These are phyloP conservation scores for Sporophila hypoxantha DNA, from an alignment of 2,113 vertebrate species.

Conservation along the genomic window DNA sequence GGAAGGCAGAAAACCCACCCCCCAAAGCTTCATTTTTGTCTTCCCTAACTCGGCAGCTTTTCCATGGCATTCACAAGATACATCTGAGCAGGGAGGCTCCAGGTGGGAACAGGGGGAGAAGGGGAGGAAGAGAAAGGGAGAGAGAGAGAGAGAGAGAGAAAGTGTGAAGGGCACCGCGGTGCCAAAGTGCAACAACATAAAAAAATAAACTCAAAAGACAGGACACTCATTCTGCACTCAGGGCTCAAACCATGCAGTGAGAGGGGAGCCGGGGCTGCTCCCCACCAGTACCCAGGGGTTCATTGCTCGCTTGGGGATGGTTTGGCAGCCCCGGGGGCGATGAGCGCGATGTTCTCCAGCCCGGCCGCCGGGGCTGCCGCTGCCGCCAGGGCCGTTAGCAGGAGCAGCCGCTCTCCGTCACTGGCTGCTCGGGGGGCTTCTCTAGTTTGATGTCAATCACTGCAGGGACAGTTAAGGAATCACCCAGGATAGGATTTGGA, in stretches of 20 bases:
- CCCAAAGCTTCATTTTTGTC: not conserved
- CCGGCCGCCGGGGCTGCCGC: conserved; percentile 71
- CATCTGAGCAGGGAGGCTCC: conserved; percentile 39
- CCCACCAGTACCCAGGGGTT: conserved; percentile 64
- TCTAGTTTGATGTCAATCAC: conserved; percentile 91
- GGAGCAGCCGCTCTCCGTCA: conserved; percentile 86
- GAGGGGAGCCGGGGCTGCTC: conserved; percentile 60
- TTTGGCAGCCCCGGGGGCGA: conserved; percentile 75
- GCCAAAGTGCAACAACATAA: conserved; percentile 80
- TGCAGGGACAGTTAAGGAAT: conserved; percentile 74
- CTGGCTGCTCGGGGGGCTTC: conserved; percentile 84
- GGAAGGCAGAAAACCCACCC: not conserved
- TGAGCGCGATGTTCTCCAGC: conserved; percentile 56
- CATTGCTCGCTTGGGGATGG: conserved; percentile 67
- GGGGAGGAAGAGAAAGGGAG: not conserved
- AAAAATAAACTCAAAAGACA: conserved; percentile 43
- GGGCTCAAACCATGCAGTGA: conserved; percentile 87
- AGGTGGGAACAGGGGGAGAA: not conserved
- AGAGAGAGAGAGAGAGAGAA: not conserved
- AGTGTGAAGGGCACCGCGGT: conserved; percentile 69
- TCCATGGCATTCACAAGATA: conserved; percentile 44
- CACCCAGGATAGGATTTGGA: accelerated
- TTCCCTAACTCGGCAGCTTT: conserved; percentile 40
- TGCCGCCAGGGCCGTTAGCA: conserved; percentile 70
- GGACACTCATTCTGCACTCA: conserved; percentile 77